phyloP scores from a whole-genome alignment of 2,797 vertebrate species.

The Gymnothorax javanicus region DNA sequence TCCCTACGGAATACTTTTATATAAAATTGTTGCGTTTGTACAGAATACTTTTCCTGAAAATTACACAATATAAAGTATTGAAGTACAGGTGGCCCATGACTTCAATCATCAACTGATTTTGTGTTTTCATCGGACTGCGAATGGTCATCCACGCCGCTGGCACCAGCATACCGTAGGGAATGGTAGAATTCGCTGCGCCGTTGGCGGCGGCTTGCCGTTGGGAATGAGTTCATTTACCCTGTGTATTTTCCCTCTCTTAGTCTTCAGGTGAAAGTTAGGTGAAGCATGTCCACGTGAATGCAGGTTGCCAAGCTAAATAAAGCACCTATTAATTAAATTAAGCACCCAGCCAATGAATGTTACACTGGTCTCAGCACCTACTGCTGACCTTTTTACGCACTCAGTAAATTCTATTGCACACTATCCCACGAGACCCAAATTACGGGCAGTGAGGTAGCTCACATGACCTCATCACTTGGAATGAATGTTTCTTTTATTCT shows the following conservation, averaged over 20 bases:
- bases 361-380: not conserved
- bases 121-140: no score
- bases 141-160: no score
- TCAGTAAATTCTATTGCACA: not conserved
- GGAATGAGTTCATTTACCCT: no score
- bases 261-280: not conserved
- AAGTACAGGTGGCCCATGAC: no score
- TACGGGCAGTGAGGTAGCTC: not conserved
- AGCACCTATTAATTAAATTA: constrained; percentile 2
- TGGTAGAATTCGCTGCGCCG: no score
- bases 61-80: no score
- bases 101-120: no score
- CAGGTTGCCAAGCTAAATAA: not conserved
- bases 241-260: not conserved
- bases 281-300: not conserved
- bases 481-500: not conserved
- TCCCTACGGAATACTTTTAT: no score
- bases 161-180: no score
- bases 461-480: not conserved
- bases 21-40: no score
- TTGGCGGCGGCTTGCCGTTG: no score
- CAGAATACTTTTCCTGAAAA: no score
- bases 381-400: not conserved
- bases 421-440: not conserved
- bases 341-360: not conserved